Percentiles rank a stretch among this genome's conserved stretches.
phyloP scores from a whole-genome alignment of 2,113 vertebrate genomes.

The Verasper variegatus region DNA sequence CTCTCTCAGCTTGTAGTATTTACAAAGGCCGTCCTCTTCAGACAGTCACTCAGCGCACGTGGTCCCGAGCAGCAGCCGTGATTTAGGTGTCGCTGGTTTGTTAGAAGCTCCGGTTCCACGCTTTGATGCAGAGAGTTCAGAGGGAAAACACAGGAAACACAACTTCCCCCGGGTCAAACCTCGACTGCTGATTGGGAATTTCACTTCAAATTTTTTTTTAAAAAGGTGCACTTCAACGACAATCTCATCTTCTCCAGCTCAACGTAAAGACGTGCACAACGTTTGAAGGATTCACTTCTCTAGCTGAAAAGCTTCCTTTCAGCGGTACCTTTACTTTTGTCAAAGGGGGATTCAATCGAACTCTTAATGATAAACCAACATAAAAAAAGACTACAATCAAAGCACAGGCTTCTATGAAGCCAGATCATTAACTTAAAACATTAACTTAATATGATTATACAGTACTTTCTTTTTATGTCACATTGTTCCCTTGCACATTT shows the following conservation, averaged over 20 bases:
- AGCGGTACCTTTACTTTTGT: neutral
- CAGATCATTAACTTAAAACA: conserved; percentile 30
- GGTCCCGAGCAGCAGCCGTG: conserved; percentile 6
- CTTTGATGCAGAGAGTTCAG: too few relatives aligned
- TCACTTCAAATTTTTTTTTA: neutral
- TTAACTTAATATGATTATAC: conserved; percentile 34
- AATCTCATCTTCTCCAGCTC: neutral
- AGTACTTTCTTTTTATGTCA: conserved; percentile 19
- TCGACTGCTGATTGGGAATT: conserved; percentile 7
- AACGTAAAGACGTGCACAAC: conserved; percentile 8
- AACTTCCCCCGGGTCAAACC: neutral
- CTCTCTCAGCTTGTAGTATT: conserved; percentile 36
- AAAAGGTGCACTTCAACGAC: too few relatives aligned
- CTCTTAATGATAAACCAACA: conserved; percentile 18
- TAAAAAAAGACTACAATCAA: conserved; percentile 17
- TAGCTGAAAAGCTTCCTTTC: neutral
- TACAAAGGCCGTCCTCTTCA: conserved; percentile 47
- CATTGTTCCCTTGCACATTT: conserved; percentile 24
- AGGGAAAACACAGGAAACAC: too few relatives aligned
- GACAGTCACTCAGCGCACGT: too few relatives aligned
- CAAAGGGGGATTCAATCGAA: neutral
- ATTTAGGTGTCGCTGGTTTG: neutral
- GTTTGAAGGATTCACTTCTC: conserved; percentile 59
- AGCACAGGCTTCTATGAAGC: conserved; percentile 7
- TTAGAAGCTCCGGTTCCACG: too few relatives aligned